Evolutionary conservation across 2,888 invertebrate genomes (phyloP).

Genomic region (Laothoe populi): DNA sequence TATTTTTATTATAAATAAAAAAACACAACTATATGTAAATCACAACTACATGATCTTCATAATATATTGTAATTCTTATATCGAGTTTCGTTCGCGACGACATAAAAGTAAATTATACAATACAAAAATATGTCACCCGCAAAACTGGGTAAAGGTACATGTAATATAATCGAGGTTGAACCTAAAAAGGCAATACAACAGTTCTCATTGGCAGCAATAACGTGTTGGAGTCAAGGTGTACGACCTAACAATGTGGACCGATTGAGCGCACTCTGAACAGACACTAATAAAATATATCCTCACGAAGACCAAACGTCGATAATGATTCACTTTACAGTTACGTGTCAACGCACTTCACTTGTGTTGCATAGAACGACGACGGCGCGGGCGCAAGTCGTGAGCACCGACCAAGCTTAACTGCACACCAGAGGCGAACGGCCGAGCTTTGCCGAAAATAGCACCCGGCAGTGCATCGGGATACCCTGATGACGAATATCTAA

Average conservation of each 20-base stretch:
- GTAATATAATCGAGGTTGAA: conserved; percentile 71
- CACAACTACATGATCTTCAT: conserved; percentile 87
- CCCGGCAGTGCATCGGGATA: conserved; percentile 79
- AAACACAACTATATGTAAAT: conserved; percentile 83
- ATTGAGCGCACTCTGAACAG: conserved; percentile 72
- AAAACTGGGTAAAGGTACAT: conserved; percentile 76
- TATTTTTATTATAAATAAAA: background rate
- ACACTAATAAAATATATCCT: conserved; percentile 66
- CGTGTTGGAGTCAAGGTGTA: conserved; percentile 76
- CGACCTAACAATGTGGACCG: conserved; percentile 59
- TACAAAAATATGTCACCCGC: conserved; percentile 61
- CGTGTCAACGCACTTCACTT: conserved; percentile 82
- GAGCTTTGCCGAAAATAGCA: conserved; percentile 78
- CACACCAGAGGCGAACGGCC: conserved; percentile 75
- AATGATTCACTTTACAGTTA: conserved; percentile 82
- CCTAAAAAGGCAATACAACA: conserved; percentile 78
- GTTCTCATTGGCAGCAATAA: conserved; percentile 67
- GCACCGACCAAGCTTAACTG: conserved; percentile 71
- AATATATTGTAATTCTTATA: conserved; percentile 88
- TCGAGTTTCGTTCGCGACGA: conserved; percentile 87
- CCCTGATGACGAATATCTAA: conserved; percentile 73
- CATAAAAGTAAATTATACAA: conserved; percentile 67
- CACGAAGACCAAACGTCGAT: conserved; percentile 62
- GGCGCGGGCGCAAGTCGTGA: conserved; percentile 67
- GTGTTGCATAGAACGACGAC: conserved; percentile 60